Percentiles rank a stretch among this genome's conserved stretches.
These are phyloP conservation scores for Palythoa grandis DNA, from an alignment of 92 coral and sea anemone genomes.

Conservation along the genomic window DNA sequence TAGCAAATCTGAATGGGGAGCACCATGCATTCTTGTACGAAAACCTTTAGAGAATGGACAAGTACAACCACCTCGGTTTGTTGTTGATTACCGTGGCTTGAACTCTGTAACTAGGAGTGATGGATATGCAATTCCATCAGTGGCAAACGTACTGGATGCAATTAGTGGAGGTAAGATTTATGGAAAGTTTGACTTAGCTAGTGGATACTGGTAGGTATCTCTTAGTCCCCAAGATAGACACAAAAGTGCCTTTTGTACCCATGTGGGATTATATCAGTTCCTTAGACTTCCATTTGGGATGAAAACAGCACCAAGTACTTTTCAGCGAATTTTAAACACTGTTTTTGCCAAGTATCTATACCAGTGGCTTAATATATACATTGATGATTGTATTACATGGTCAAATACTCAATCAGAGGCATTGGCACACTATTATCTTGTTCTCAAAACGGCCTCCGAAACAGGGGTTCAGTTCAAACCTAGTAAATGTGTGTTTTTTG, in stretches of 20 bases:
- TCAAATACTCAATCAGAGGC: slow-evolving; percentile 58
- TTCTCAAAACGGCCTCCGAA: slow-evolving; percentile 40
- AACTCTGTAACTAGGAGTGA: slow-evolving; percentile 59
- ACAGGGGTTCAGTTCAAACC: slow-evolving; percentile 57
- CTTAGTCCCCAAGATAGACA: slow-evolving; percentile 17
- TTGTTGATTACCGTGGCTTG: slow-evolving; percentile 60
- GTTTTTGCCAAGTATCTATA: slow-evolving; percentile 58
- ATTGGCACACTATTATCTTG: slow-evolving; percentile 43
- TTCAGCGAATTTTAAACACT: slow-evolving; percentile 62
- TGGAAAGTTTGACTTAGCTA: slow-evolving; percentile 45
- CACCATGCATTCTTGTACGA: slow-evolving; percentile 59
- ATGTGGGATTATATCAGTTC: slow-evolving; percentile 54
- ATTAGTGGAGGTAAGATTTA: slow-evolving; percentile 47
- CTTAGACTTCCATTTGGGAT: slow-evolving; percentile 61
- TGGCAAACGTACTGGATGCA: slow-evolving; percentile 54
- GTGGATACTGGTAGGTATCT: slow-evolving; percentile 66
- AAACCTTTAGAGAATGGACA: slow-evolving; percentile 59
- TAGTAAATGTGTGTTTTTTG: slow-evolving; percentile 51
- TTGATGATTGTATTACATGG: slow-evolving; percentile 50
- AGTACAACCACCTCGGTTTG: slow-evolving; percentile 62
- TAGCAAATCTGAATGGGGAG: slow-evolving; percentile 64
- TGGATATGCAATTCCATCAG: slow-evolving; percentile 59
- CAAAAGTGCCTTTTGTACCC: slow-evolving; percentile 40
- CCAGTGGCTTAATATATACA: slow-evolving; percentile 51
- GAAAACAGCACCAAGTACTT: slow-evolving; percentile 60